Base-by-base conservation (phyloP, 2,888 invertebrate species). In the Fabriciana adippe region DNA sequence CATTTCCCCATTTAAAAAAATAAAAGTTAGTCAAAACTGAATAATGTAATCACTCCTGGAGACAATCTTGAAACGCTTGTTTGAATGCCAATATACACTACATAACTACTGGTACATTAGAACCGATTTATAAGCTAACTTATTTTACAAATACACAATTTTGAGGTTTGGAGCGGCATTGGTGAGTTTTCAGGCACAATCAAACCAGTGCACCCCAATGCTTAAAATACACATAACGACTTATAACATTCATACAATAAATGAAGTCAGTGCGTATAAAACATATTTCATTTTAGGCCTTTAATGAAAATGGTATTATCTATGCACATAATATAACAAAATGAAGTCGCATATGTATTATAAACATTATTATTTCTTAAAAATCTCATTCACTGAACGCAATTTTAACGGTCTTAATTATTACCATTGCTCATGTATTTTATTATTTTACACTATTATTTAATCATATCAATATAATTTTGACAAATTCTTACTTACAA, bases 91-190 rank as follows among this genome's bases (percentile, higher is more conserved):
- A 85, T 81, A 80, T 83, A 86, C 76, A 80, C 84, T 87, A 86
- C 79, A 79, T 83, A 82, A 82, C 82, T 86, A 89, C 80, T 77
- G 85, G 80, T 88, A 89, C 79, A 77, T 85, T 83, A 80, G 82
- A 88, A 85, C 83, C 81, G 78, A 84, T 80, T 84, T 82, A 83
- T 85, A 84, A 84, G 85, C 83, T 83, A 87, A 88, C 76, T 81
- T 79, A 80, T 69, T 71, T 79, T 82, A 84, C 81, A 78, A 82
- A 84, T 89, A 89, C 87, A 90, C 83, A 89, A 90, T 89, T 90
- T 90, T 90, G 92, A 92, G 92, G 92, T 92, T 89, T 90, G 89
- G 90, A 92, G 92, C 92, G 92, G 92, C 90, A 88, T 90, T 89
- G 85, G 87, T 89, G 88, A 88, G 81, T 88, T 88, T 87, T 88